These are phyloP conservation scores for Bombus huntii DNA, from an alignment of 1,140 invertebrate species.

Conservation along the genomic window DNA sequence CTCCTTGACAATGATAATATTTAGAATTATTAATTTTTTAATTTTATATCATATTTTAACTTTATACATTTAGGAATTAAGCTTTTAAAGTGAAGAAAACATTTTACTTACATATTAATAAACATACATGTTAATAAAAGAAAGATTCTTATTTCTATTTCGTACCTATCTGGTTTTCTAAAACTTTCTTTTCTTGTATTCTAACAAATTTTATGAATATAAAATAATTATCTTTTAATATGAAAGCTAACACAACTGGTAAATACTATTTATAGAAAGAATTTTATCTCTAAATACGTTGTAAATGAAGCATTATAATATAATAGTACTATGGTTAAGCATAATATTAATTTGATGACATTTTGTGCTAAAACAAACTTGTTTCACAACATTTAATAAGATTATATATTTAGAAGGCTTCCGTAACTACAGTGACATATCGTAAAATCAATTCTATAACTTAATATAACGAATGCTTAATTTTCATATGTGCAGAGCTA, in stretches of 20 bases:
- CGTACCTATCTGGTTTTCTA: background rate
- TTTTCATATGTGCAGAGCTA: background rate
- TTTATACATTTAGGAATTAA: background rate
- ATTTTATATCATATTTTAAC: background rate
- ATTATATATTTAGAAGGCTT: constrained; percentile 36
- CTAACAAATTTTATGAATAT: background rate
- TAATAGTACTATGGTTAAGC: background rate
- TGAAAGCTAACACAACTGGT: too few species aligned
- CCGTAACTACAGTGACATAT: background rate
- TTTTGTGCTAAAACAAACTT: background rate
- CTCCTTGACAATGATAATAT: background rate
- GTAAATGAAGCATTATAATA: background rate
- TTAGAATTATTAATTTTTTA: background rate
- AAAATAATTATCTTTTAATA: background rate
- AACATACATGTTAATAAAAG: background rate
- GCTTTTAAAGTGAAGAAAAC: background rate
- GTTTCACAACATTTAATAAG: constrained; percentile 22
- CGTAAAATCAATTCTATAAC: constrained; percentile 38
- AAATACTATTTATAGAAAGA: background rate
- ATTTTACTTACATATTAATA: background rate
- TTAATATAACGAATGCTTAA: constrained; percentile 9
- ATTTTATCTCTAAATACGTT: background rate
- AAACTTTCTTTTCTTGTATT: background rate
- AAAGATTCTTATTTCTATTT: background rate
- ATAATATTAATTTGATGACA: background rate